phyloP scores from a whole-genome alignment of 2,797 vertebrate genomes.

The Babyrousa celebensis region DNA sequence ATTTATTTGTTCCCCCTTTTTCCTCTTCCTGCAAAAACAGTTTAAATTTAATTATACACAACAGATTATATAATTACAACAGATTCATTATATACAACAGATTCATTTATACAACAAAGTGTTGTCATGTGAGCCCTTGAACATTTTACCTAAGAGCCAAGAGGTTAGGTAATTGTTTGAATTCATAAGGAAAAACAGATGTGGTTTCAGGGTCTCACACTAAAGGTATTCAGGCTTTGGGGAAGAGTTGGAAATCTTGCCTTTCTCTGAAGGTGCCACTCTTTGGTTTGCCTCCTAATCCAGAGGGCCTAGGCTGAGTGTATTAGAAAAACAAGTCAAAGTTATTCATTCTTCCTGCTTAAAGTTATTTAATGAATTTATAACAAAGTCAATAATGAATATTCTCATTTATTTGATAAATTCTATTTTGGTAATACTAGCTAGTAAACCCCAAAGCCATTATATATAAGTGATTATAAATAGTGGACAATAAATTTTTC shows the following conservation, averaged over 20 bases:
- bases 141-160: constrained; percentile 90
- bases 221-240: constrained; percentile 87
- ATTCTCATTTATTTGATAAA: constrained; percentile 46
- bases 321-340: constrained; percentile 32
- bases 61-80: constrained; percentile 7
- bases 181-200: constrained; percentile 91
- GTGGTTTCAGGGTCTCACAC: constrained; percentile 86
- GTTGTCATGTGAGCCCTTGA: constrained; percentile 87
- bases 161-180: constrained; percentile 89
- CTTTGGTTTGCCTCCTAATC: constrained; percentile 64
- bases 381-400: neutral
- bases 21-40: constrained; percentile 80
- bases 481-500: neutral
- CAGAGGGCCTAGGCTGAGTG: constrained; percentile 28
- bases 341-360: constrained; percentile 26
- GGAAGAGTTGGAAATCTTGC: constrained; percentile 73
- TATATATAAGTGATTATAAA: constrained; percentile 47
- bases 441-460: constrained; percentile 23
- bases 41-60: constrained; percentile 83
- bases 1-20: constrained; percentile 76
- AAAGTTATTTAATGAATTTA: constrained; percentile 21
- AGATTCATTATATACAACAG: constrained; percentile 87
- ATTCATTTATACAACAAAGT: constrained; percentile 84
- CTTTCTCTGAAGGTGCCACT: constrained; percentile 43
- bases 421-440: neutral